phyloP scores from a whole-genome alignment of 2,113 vertebrate genomes.

The Trachemys scripta region DNA sequence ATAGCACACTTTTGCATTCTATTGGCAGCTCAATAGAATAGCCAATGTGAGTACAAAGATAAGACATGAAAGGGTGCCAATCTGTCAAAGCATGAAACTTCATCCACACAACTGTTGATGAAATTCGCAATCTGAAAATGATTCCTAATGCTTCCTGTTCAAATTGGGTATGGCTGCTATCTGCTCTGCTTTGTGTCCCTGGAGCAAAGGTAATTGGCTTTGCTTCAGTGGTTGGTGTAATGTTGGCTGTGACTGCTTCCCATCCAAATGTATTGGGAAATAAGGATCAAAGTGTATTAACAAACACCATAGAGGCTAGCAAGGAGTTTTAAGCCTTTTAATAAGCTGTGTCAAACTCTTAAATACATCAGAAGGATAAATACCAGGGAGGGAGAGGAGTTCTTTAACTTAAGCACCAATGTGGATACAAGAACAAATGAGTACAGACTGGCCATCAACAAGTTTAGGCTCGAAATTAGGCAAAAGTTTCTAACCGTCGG shows the following conservation, averaged over 20 bases:
- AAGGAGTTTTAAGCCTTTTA: not conserved
- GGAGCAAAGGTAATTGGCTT: not conserved
- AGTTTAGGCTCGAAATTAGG: not conserved
- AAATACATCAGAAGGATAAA: not conserved
- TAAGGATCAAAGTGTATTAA: not conserved
- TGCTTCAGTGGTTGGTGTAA: not conserved
- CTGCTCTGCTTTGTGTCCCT: not conserved
- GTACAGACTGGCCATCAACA: not conserved
- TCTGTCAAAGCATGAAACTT: not conserved
- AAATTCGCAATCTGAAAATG: not conserved
- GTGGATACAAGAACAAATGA: not conserved
- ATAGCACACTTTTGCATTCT: not conserved
- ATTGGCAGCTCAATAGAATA: not conserved
- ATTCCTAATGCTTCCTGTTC: not conserved
- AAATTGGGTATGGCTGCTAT: not conserved
- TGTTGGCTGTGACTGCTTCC: not conserved
- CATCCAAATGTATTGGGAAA: not conserved
- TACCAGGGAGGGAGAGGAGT: too few species aligned
- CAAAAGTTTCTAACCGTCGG: not conserved
- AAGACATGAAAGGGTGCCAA: not conserved
- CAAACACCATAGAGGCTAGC: not conserved
- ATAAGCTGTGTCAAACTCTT: not conserved
- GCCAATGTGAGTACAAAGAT: not conserved
- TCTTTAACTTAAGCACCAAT: too few species aligned
- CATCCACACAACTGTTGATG: not conserved